Conservation (phyloP, 2,113 vertebrate species). For the Columba livia region DNA sequence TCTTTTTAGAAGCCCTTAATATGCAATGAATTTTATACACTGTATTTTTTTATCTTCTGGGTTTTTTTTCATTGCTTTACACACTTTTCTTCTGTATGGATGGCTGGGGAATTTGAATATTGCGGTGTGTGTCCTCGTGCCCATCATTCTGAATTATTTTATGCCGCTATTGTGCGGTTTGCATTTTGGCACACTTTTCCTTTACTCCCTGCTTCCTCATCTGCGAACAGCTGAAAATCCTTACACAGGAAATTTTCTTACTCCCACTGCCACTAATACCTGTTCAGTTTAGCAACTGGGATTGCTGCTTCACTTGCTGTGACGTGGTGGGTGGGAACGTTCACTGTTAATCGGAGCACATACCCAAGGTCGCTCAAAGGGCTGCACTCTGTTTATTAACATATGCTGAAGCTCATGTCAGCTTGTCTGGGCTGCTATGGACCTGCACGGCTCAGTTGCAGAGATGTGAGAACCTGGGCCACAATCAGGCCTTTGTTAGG, state of each 20-base stretch:
- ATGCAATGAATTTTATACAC: constrained; percentile 38
- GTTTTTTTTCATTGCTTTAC: background rate
- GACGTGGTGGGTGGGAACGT: background rate
- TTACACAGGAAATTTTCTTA: background rate
- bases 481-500: background rate
- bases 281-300: background rate
- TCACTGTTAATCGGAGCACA: rapidly evolving
- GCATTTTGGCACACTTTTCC: background rate
- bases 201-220: background rate
- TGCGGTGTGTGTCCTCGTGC: background rate
- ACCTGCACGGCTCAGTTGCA: background rate
- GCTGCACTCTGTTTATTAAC: background rate
- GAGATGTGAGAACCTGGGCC: background rate
- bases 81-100: background rate
- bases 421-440: background rate
- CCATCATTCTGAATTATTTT: background rate
- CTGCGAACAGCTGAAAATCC: background rate
- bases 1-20: constrained; percentile 24
- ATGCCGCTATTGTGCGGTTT: background rate
- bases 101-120: background rate
- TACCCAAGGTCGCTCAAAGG: background rate
- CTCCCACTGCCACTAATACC: background rate
- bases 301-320: background rate
- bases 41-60: constrained; percentile 19
- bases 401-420: background rate